phyloP scores from a whole-genome alignment of 1,140 invertebrate genomes.

The Epicauta chinensis region DNA sequence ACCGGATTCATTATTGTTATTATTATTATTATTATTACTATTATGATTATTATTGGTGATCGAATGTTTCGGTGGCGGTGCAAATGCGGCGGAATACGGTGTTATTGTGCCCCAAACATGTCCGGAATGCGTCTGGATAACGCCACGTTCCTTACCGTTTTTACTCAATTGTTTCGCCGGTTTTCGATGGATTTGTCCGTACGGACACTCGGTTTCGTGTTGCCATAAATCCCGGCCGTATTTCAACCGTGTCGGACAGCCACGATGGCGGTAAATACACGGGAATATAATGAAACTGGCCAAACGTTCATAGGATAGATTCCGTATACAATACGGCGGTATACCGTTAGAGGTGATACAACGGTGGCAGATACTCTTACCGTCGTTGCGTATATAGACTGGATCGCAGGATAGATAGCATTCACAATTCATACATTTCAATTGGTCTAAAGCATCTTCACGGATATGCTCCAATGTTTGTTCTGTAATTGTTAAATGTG shows the following conservation, averaged over 20 bases:
- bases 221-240: slow-evolving; percentile 30
- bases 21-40: no score
- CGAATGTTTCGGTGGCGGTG: slow-evolving; percentile 15
- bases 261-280: slow-evolving; percentile 27
- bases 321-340: slow-evolving; percentile 23
- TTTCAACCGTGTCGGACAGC: slow-evolving; percentile 24
- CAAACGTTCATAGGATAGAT: slow-evolving; percentile 30
- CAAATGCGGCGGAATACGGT: slow-evolving; percentile 27
- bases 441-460: slow-evolving; percentile 26
- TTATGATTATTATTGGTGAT: no score
- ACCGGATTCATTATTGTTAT: no score
- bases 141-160: slow-evolving; percentile 25
- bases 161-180: slow-evolving; percentile 7
- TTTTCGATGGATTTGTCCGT: slow-evolving; percentile 18
- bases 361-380: slow-evolving; percentile 35
- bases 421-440: slow-evolving; percentile 32
- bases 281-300: slow-evolving; percentile 31
- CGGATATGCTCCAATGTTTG: slow-evolving; percentile 27
- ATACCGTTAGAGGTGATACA: slow-evolving; percentile 27
- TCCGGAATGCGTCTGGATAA: slow-evolving; percentile 35
- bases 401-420: slow-evolving; percentile 32
- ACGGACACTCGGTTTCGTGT: slow-evolving; percentile 34
- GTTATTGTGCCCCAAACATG: slow-evolving; percentile 37
- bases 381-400: slow-evolving; percentile 27
- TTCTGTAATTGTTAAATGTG: slow-evolving; percentile 32